Conservation (phyloP, 2,113 vertebrate genomes). For the Enhydra lutris region DNA sequence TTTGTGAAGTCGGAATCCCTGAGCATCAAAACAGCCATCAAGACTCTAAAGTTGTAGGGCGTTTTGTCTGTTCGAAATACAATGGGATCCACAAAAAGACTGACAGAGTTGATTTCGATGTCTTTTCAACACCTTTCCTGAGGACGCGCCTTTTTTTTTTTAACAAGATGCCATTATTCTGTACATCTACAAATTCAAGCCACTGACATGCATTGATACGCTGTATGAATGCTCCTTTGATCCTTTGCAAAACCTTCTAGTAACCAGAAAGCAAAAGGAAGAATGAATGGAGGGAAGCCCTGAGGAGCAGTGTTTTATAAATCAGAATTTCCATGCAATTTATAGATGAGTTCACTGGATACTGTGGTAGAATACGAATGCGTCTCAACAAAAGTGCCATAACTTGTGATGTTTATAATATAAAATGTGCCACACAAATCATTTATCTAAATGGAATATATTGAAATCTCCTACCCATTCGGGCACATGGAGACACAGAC, state of each 20-base stretch:
- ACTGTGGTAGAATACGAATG: background rate
- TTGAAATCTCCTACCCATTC: background rate
- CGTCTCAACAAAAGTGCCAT: background rate
- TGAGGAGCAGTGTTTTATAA: conserved; percentile 40
- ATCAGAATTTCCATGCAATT: conserved; percentile 43
- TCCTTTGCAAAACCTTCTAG: conserved; percentile 37
- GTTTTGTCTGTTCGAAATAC: conserved; percentile 50
- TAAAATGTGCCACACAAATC: background rate
- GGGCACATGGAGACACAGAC: background rate
- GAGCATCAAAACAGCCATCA: background rate
- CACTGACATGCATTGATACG: background rate
- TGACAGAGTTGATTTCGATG: conserved; percentile 1
- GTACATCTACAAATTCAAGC: background rate
- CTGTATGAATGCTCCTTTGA: conserved; percentile 56
- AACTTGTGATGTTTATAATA: background rate
- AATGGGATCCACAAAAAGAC: conserved; percentile 16
- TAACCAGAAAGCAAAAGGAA: conserved; percentile 54
- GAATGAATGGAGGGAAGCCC: conserved; percentile 47
- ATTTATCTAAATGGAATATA: background rate
- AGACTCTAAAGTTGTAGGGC: background rate
- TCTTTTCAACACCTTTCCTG: conserved; percentile 54
- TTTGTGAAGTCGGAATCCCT: background rate
- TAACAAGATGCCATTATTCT: conserved; percentile 56
- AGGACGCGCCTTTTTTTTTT: conserved; percentile 54
- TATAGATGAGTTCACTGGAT: conserved; percentile 35